phyloP scores from a whole-genome alignment of 2,113 vertebrate genomes.

The Petroica traversi region DNA sequence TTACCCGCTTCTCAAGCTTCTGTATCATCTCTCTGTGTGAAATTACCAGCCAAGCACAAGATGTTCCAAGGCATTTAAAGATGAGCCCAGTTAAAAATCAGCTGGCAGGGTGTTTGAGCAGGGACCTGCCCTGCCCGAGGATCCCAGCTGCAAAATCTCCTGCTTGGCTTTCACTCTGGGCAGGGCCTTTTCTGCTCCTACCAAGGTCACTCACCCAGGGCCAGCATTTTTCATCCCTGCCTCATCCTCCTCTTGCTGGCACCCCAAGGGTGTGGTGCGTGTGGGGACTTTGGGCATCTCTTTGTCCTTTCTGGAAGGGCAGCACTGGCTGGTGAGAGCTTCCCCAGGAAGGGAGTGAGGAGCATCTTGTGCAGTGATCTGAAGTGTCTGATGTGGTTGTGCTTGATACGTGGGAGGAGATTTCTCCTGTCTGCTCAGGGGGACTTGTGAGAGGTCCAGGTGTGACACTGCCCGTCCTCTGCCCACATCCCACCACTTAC shows the following conservation, averaged over 20 bases:
- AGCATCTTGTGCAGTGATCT: background rate
- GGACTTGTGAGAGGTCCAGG: background rate
- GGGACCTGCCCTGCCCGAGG: background rate
- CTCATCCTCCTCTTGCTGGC: background rate
- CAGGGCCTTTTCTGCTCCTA: background rate
- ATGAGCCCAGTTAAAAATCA: background rate
- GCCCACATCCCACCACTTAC: accelerated
- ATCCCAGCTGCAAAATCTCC: background rate
- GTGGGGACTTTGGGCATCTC: background rate
- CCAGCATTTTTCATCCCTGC: background rate
- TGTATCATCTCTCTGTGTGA: background rate
- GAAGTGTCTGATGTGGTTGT: background rate
- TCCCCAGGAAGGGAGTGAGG: background rate
- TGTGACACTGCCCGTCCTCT: background rate
- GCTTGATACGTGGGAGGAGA: background rate
- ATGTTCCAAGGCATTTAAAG: background rate
- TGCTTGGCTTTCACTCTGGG: accelerated
- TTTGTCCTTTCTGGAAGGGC: background rate
- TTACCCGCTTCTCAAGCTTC: background rate
- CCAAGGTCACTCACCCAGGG: background rate
- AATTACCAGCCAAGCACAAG: background rate
- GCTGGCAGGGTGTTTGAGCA: background rate
- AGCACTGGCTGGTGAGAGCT: background rate
- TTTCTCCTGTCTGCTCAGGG: background rate
- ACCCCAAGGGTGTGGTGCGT: background rate